A percentile compares a stretch with the other conserved stretches of the same genome.
phyloP scores from a whole-genome alignment of 2,888 invertebrate genomes.

The Seira sanloemensis region DNA sequence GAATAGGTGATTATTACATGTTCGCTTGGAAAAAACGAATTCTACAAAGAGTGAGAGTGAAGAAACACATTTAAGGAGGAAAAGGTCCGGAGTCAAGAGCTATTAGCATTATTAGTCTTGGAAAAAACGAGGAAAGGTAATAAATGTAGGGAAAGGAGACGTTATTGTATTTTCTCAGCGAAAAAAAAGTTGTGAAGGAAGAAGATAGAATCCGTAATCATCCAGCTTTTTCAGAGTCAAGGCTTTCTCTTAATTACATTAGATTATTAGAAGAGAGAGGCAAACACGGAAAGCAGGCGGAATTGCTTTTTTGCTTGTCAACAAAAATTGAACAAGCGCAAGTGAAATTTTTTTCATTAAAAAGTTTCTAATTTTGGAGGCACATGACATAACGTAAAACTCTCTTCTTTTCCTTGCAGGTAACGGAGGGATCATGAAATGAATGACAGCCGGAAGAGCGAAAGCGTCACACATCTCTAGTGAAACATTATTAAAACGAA shows the following conservation, averaged over 20 bases:
- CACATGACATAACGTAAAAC: neutral
- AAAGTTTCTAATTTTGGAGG: neutral
- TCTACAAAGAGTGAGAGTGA: neutral
- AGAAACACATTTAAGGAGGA: neutral
- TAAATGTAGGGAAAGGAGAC: slow-evolving; percentile 26
- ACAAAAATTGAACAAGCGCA: neutral
- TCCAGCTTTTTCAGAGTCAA: neutral
- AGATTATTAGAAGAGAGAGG: slow-evolving; percentile 33
- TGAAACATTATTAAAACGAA: neutral
- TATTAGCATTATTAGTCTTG: slow-evolving; percentile 13
- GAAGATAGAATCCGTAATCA: neutral
- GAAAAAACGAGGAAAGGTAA: slow-evolving; percentile 28
- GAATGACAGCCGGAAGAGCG: slow-evolving; percentile 32
- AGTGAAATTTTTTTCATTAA: slow-evolving; percentile 1
- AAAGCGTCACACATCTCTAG: neutral
- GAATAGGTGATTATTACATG: slow-evolving; percentile 12
- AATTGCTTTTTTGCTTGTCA: slow-evolving; percentile 31
- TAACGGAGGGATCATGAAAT: neutral
- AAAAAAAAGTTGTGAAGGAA: neutral
- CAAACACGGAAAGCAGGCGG: neutral
- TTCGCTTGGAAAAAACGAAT: slow-evolving; percentile 23
- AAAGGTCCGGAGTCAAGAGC: slow-evolving; percentile 5
- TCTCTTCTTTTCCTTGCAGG: slow-evolving; percentile 10
- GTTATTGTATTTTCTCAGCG: slow-evolving; percentile 25
- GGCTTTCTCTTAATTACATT: slow-evolving; percentile 35